phyloP scores from a whole-genome alignment of 2,888 invertebrate genomes.

The Cenopis cana region DNA sequence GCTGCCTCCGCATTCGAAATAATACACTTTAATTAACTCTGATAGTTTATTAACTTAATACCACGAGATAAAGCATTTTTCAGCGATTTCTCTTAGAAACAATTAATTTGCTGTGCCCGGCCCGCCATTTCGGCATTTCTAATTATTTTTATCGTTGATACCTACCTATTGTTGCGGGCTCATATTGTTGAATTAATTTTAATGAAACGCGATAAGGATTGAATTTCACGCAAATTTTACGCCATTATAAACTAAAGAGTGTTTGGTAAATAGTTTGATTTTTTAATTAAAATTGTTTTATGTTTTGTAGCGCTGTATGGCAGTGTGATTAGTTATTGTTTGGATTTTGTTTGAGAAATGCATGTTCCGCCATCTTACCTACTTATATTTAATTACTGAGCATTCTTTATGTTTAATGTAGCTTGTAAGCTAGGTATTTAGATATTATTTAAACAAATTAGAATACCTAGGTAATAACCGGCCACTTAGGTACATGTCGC shows the following conservation, averaged over 20 bases:
- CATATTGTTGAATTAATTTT: slow-evolving; percentile 68
- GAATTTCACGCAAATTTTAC: slow-evolving; percentile 81
- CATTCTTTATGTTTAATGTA: neutral
- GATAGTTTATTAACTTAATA: slow-evolving; percentile 85
- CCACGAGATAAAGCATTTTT: slow-evolving; percentile 70
- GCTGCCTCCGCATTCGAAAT: slow-evolving; percentile 57
- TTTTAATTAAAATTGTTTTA: slow-evolving; percentile 79
- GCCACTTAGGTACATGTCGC: no score
- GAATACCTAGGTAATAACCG: no score
- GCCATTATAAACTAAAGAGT: slow-evolving; percentile 79
- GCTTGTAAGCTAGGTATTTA: neutral
- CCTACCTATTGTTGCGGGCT: slow-evolving; percentile 64
- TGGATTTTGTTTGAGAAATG: slow-evolving; percentile 67
- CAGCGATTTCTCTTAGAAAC: slow-evolving; percentile 62
- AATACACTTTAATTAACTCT: slow-evolving; percentile 82
- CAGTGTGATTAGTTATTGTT: slow-evolving; percentile 73
- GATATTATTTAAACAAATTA: no score
- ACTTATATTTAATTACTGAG: slow-evolving; percentile 7
- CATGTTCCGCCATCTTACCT: slow-evolving; percentile 37
- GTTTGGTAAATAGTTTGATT: slow-evolving; percentile 82
- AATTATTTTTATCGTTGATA: slow-evolving; percentile 68
- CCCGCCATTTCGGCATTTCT: slow-evolving; percentile 47
- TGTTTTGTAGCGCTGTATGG: slow-evolving; percentile 55
- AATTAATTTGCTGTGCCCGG: slow-evolving; percentile 64
- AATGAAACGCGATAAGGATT: slow-evolving; percentile 76